Base-by-base conservation (phyloP, 2,113 vertebrate species). In the Entomyzon cyanotis region DNA sequence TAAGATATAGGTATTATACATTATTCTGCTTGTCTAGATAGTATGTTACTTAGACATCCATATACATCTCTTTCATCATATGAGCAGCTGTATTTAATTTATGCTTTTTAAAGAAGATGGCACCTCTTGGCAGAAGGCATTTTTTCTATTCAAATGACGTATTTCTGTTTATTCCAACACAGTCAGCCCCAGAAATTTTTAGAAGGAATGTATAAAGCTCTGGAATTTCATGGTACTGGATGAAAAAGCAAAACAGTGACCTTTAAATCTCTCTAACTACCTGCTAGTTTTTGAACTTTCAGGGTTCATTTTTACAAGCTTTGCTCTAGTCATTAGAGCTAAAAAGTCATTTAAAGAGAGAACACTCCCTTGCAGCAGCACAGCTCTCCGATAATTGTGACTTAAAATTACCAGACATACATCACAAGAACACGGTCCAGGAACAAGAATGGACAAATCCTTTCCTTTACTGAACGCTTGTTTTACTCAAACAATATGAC, bases 211-310 rank as follows among this genome's bases (percentile, higher is more conserved):
- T 21, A 50, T 5, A 39, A 90, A 91, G 47, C 27, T 50, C 39
- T 80, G 64, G 53, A 52, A 96, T 81, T 67, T 81, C 69, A 84
- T 5, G 18, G 47, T 28, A 83, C 28, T n/a, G 35, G 11, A 35
- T 78, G 56, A 50, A 84, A 90, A 56, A 60, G 28, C 23, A 70
- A 23, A 76, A 46, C 13, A 53, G 39, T 60, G 47, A 78, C 68
- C 91, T 89, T 93, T 92, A 86, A 58, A 59, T 55, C 50, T 87
- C 50, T 86, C 35, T 41, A 81, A 20, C 69, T 56, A 47, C 75
- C 68, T 89, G 30, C 41, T 68, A 33, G 25, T 22, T 88, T 89
- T 64, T 75, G 8, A 77, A 75, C 50, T 55, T 75, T 69, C 11
- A 81, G 71, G 50, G 37, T 67, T 75, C 22, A 5, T 13, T 55